These are phyloP conservation scores for Periphyllus acericola DNA, from an alignment of 2,888 invertebrate species.

Conservation along the genomic window DNA sequence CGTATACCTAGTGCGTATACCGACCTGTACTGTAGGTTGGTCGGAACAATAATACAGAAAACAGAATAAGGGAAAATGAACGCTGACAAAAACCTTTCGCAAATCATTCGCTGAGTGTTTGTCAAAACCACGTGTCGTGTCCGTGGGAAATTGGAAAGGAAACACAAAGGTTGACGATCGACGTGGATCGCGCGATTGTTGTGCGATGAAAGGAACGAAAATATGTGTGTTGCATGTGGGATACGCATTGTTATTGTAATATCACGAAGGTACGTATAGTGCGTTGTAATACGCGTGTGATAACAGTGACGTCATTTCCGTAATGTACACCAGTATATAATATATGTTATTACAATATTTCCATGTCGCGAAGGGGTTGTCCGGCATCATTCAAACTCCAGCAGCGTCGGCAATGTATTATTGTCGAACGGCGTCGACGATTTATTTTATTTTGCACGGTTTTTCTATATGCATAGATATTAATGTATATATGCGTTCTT, in stretches of 20 bases:
- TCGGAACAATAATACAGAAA: background rate
- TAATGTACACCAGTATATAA: background rate
- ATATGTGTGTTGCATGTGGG: background rate
- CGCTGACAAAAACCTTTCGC: background rate
- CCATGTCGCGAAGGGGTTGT: background rate
- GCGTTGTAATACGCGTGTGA: background rate
- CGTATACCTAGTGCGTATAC: too few species aligned
- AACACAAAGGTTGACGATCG: background rate
- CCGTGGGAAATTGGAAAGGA: background rate
- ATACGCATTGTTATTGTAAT: background rate
- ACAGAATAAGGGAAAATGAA: background rate
- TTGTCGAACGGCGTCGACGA: background rate
- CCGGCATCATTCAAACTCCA: background rate
- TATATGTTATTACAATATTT: background rate
- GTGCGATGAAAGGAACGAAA: background rate
- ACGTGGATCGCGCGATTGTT: conserved; percentile 2
- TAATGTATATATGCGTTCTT: too few species aligned
- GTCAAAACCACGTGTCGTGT: background rate
- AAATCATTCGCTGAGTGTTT: background rate
- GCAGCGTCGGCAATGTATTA: background rate
- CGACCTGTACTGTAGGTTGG: too few species aligned
- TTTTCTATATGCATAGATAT: too few species aligned
- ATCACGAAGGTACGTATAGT: background rate
- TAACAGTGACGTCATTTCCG: background rate
- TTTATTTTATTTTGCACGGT: background rate